Evolutionary conservation across 2,888 invertebrate species (phyloP).

Genomic region (Chrysolina oricalcia): DNA sequence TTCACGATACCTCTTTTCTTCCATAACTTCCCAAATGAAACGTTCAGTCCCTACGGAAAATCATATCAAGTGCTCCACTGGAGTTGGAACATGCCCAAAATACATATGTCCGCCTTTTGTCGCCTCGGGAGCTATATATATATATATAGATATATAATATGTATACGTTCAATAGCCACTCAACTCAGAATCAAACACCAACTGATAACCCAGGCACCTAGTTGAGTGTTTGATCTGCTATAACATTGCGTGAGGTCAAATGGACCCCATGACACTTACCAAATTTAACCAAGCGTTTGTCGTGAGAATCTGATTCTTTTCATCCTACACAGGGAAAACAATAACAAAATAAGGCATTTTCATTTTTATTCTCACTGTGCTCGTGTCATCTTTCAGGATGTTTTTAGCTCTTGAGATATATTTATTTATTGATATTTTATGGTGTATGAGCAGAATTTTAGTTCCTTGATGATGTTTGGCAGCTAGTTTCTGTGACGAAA

Average conservation of each 20-base stretch:
- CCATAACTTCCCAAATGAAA: not conserved
- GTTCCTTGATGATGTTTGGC: not conserved
- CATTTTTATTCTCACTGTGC: constrained; percentile 36
- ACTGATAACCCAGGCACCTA: constrained; percentile 58
- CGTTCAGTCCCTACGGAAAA: not conserved
- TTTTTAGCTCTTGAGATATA: constrained; percentile 6
- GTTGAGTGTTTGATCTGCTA: constrained; percentile 65
- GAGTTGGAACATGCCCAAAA: constrained; percentile 33
- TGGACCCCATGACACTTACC: constrained; percentile 85
- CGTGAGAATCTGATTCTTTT: constrained; percentile 98
- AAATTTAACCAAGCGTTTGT: constrained; percentile 98
- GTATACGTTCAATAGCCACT: constrained; percentile 67
- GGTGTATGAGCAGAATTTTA: not conserved
- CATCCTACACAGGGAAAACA: constrained; percentile 86
- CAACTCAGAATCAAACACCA: constrained; percentile 69
- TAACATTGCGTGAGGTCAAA: constrained; percentile 69
- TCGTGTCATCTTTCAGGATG: constrained; percentile 28
- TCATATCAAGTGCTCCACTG: not conserved
- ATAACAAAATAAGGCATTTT: constrained; percentile 73
- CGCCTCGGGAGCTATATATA: constrained; percentile 65
- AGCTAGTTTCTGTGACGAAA: not conserved
- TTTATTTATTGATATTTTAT: not conserved
- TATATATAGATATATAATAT: constrained; percentile 61
- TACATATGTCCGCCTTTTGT: constrained; percentile 47
- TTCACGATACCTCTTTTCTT: not conserved